Percentiles rank a stretch among this genome's conserved stretches.
Conservation (phyloP, 2,888 invertebrate genomes). For the Drosophila heteroneura region DNA sequence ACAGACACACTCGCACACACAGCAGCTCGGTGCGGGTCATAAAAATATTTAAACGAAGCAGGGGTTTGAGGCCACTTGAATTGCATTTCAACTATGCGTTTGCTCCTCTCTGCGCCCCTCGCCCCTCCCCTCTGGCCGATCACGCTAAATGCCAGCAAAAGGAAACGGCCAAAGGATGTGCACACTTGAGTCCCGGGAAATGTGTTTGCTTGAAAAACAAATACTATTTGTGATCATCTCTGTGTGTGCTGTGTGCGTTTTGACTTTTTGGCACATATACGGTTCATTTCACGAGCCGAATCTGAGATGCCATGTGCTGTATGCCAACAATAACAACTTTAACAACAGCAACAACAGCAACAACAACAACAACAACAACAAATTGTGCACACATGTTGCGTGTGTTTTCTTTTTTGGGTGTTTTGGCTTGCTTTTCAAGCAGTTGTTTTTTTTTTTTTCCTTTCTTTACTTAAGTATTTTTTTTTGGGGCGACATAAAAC, state of each 20-base stretch:
- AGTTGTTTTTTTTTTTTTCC: conserved; percentile 7
- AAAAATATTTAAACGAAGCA: conserved; percentile 34
- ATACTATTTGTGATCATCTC: conserved; percentile 17
- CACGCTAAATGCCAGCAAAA: conserved; percentile 32
- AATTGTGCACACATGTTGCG: conserved; percentile 64
- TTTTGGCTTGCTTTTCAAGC: conserved; percentile 32
- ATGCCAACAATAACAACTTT: conserved; percentile 34
- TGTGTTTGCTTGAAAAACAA: conserved; percentile 43
- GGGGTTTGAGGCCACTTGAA: conserved; percentile 45
- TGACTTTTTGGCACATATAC: conserved; percentile 67
- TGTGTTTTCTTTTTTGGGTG: conserved; percentile 42
- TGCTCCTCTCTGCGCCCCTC: not conserved
- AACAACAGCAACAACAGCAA: conserved; percentile 20
- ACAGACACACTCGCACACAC: conserved; percentile 1
- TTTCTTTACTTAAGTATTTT: not conserved
- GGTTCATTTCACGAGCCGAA: conserved; percentile 58
- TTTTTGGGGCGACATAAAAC: conserved; percentile 22
- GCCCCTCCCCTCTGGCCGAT: not conserved
- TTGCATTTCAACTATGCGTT: conserved; percentile 29
- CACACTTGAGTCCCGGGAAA: conserved; percentile 61
- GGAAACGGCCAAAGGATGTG: conserved; percentile 67
- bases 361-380: conserved; percentile 42
- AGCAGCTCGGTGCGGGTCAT: conserved; percentile 42
- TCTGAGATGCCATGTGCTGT: conserved; percentile 53
- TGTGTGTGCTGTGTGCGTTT: conserved; percentile 1